Evolutionary conservation across 2,797 vertebrate species (phyloP).

Genomic region (Sebastes paucispinis): DNA sequence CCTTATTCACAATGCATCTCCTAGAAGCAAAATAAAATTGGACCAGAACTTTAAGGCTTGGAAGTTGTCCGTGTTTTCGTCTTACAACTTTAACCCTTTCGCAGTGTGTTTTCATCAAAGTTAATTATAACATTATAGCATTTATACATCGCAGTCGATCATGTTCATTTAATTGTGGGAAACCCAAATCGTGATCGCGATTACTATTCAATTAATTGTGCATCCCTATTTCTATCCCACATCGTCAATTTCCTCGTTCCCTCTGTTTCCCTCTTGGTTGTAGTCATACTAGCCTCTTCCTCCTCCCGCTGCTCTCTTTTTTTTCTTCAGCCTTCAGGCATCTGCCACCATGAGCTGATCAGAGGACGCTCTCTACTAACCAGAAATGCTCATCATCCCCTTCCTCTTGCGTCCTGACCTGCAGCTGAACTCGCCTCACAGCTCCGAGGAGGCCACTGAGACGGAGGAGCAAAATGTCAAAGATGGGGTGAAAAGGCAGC

Average conservation of each 20-base stretch:
- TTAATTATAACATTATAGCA: too few species aligned
- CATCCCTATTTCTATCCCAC: not conserved
- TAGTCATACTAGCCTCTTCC: not conserved
- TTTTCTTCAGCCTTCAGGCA: constrained; percentile 25
- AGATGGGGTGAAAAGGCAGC: constrained; percentile 17
- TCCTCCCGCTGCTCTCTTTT: not conserved
- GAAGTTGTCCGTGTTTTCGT: too few species aligned
- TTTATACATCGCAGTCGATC: too few species aligned
- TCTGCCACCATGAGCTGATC: constrained; percentile 62
- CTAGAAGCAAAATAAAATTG: accelerated
- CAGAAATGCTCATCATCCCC: constrained; percentile 29
- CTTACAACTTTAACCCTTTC: too few species aligned
- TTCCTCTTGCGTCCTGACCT: constrained; percentile 45
- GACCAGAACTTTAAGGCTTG: too few species aligned
- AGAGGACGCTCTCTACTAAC: constrained; percentile 27
- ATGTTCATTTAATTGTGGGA: too few species aligned
- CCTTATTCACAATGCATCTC: too few species aligned
- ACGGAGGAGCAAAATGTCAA: constrained; percentile 48
- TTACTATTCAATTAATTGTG: too few species aligned
- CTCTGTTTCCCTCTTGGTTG: not conserved
- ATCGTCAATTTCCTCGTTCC: not conserved
- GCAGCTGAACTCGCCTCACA: constrained; percentile 57
- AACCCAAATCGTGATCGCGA: too few species aligned
- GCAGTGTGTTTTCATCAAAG: too few species aligned
- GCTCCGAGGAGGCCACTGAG: constrained; percentile 39